Base-by-base conservation (phyloP, 2,888 invertebrate genomes). In the Napeogenes inachia region DNA sequence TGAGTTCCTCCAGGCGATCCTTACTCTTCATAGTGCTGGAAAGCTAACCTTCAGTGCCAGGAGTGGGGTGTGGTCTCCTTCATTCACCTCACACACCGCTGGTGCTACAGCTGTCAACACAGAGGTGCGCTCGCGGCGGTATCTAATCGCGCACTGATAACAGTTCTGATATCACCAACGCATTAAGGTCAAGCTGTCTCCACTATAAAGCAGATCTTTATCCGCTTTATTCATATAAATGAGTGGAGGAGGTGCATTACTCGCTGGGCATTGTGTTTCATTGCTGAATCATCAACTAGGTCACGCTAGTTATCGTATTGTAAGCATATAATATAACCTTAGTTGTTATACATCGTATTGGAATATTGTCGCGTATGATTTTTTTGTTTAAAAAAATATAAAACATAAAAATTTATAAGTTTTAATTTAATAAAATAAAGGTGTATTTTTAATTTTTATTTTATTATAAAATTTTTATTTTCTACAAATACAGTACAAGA, bases 41-140 rank as follows among this genome's bases (percentile, higher is more conserved):
- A 62, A 38, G 45, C 57, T 35, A 46, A 59, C 57, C 90, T 45
- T 38, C 54, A 67, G 69, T 75, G 74, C 79, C 73, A 75, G 75
- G 85, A 80, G 74, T 73, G 72, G 63, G 79, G 76, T 33, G 63
- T 62, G 62, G 94, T 73, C 94, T 94, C 54, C 94, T 94, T 89
- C 94, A 88, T 94, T 87, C 21, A 63, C 61, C 35, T 84, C 66
- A 38, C 60, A 56, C 61, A 54, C 60, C 57, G 64, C 57, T 42
- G 38, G 56, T 59, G 64, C 42, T 56, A 63, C 45, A 64, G 57
- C 54, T 65, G 59, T 54, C 59, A 54, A 93, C 89, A 54, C 35
- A 62, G 68, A 66, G 72, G 76, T 77, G 79, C 74, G 76, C 77
- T 85, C 82, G 75, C 75, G 73, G 64, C 80, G 78, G 75, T 82